Percentiles rank a stretch among this genome's conserved stretches.
Evolutionary conservation across 2,113 vertebrate species (phyloP).

Genomic region (Tychaedon coryphoeus): DNA sequence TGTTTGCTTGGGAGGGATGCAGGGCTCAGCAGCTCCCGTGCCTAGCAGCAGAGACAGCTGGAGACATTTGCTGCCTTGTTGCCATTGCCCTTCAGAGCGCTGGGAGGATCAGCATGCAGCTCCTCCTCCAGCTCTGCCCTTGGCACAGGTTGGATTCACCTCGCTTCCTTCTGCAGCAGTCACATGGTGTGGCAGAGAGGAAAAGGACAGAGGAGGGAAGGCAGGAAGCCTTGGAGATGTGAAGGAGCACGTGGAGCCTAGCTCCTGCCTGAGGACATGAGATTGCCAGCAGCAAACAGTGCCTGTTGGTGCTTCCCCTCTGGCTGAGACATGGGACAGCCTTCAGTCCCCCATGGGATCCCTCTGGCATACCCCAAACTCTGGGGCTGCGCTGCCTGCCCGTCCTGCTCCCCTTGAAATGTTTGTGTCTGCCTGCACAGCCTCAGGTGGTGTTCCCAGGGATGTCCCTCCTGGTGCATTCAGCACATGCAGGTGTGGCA

Average conservation of each 20-base stretch:
- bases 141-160: background rate
- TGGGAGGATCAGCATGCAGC: background rate
- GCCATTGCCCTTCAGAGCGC: background rate
- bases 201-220: background rate
- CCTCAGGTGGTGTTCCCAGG: background rate
- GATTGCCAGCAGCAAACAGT: background rate
- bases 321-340: background rate
- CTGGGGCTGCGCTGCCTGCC: background rate
- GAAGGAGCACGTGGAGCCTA: background rate
- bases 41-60: background rate
- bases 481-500: background rate
- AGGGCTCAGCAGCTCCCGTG: background rate
- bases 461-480: background rate
- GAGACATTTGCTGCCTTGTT: background rate
- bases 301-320: background rate
- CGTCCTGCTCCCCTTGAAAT: background rate
- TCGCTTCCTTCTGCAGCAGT: background rate
- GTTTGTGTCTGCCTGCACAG: fast-evolving
- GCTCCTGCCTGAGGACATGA: background rate
- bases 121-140: background rate
- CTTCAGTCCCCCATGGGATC: background rate
- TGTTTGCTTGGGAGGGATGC: background rate
- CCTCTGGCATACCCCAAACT: background rate
- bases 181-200: background rate
- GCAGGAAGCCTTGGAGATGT: background rate